Conservation (phyloP, 2,113 vertebrate genomes). For the Balaenoptera acutorostrata region DNA sequence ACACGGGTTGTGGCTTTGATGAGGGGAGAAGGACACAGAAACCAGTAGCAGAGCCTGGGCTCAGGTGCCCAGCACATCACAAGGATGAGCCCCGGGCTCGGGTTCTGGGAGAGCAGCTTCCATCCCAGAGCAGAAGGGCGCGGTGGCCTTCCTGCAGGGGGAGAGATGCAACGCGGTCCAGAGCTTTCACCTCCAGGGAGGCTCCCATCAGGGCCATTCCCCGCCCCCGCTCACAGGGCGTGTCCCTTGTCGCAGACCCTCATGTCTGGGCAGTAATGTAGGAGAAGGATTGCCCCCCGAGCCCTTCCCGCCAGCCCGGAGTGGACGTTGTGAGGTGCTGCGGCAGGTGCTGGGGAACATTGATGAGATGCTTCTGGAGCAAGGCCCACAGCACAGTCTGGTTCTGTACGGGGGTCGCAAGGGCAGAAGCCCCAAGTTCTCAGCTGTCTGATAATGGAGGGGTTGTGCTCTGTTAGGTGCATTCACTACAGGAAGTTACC, state of each 20-base stretch:
- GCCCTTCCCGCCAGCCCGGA: too few relatives aligned
- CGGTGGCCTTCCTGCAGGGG: not conserved
- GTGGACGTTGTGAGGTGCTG: fast-evolving
- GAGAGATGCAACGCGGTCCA: fast-evolving
- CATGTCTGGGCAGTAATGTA: not conserved
- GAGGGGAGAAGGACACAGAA: not conserved
- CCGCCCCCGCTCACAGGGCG: not conserved
- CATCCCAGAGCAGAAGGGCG: not conserved
- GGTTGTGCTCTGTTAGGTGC: not conserved
- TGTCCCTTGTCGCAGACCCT: not conserved
- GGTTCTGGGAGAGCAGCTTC: not conserved
- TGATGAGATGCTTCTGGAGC: not conserved
- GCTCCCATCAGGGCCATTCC: too few relatives aligned
- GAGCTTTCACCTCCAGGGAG: not conserved
- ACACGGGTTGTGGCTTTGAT: not conserved
- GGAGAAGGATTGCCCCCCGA: not conserved
- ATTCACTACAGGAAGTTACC: not conserved
- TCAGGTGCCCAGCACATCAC: not conserved
- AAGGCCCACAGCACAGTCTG: too few relatives aligned
- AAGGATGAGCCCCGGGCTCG: not conserved
- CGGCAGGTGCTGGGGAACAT: fast-evolving
- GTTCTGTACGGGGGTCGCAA: fast-evolving
- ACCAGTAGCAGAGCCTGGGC: not conserved
- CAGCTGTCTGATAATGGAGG: not conserved
- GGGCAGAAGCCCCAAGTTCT: not conserved